phyloP scores from a whole-genome alignment of 2,797 vertebrate species.

The Acrocephalus scirpaceus region DNA sequence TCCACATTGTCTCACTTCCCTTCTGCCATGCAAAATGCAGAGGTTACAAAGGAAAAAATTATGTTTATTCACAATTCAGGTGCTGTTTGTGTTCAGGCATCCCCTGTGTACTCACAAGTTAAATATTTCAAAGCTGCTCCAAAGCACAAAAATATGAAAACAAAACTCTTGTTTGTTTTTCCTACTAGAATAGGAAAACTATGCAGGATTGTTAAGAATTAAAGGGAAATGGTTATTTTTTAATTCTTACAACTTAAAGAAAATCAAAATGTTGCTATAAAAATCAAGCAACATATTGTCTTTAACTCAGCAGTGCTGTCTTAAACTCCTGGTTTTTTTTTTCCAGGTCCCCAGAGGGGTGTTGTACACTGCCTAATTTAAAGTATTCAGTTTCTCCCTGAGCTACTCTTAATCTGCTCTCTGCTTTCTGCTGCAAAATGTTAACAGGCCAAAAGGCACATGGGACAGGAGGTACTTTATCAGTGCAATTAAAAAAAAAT shows the following conservation, averaged over 20 bases:
- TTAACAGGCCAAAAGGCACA: conserved; percentile 76
- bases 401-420: conserved; percentile 74
- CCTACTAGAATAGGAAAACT: not conserved
- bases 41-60: not conserved
- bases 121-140: not conserved
- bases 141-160: not conserved
- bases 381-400: conserved; percentile 76
- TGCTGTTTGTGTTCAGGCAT: conserved; percentile 5
- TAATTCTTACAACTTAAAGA: not conserved
- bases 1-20: not conserved
- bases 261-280: not conserved
- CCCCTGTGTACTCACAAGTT: not conserved
- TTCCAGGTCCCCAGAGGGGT: conserved; percentile 63
- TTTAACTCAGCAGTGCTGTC: not conserved
- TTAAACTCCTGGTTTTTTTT: not conserved
- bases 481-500: conserved; percentile 76
- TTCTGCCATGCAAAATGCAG: not conserved
- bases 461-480: conserved; percentile 75
- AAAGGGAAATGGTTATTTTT: not conserved
- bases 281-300: not conserved
- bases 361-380: conserved; percentile 65
- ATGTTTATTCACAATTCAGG: not conserved
- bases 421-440: conserved; percentile 76
- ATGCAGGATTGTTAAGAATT: not conserved
- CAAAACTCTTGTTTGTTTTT: conserved; percentile 29